Percentiles rank a stretch among this genome's conserved stretches.
Conservation (phyloP, 2,888 invertebrate genomes). For the Deilephila elpenor region DNA sequence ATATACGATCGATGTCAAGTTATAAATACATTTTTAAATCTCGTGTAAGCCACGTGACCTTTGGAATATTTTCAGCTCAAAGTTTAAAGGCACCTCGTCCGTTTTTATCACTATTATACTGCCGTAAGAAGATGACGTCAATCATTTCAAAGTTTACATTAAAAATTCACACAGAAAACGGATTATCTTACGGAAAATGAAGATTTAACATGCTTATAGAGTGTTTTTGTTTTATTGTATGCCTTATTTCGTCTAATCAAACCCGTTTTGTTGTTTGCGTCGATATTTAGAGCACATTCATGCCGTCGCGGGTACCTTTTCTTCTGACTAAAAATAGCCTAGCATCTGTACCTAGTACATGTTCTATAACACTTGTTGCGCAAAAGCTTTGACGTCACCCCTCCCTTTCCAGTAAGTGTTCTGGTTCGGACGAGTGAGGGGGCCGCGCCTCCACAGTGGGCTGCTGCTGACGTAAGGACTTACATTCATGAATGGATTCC, state of each 20-base stretch:
- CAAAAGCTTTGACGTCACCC: constrained; percentile 75
- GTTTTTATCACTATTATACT: neutral
- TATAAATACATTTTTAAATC: neutral
- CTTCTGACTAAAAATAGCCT: constrained; percentile 74
- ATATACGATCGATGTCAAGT: neutral
- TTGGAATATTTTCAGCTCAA: neutral
- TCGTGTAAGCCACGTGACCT: neutral
- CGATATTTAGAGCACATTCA: constrained; percentile 11
- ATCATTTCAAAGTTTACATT: neutral
- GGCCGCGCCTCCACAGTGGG: constrained; percentile 68
- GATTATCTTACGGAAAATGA: too few species aligned
- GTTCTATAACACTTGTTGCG: constrained; percentile 79
- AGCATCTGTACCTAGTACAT: constrained; percentile 61
- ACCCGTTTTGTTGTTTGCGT: neutral
- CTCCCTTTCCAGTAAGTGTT: constrained; percentile 58
- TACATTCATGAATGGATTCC: constrained; percentile 79
- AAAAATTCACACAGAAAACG: neutral
- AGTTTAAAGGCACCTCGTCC: neutral
- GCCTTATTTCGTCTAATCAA: neutral
- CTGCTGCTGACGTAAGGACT: constrained; percentile 74
- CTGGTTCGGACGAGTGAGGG: constrained; percentile 50
- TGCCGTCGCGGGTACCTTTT: constrained; percentile 38
- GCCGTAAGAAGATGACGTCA: neutral
- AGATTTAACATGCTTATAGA: too few species aligned
- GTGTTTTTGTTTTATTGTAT: neutral